A percentile compares a stretch with the other conserved stretches of the same genome.
phyloP scores from a whole-genome alignment of 2,113 vertebrate genomes.

The Bos indicus region DNA sequence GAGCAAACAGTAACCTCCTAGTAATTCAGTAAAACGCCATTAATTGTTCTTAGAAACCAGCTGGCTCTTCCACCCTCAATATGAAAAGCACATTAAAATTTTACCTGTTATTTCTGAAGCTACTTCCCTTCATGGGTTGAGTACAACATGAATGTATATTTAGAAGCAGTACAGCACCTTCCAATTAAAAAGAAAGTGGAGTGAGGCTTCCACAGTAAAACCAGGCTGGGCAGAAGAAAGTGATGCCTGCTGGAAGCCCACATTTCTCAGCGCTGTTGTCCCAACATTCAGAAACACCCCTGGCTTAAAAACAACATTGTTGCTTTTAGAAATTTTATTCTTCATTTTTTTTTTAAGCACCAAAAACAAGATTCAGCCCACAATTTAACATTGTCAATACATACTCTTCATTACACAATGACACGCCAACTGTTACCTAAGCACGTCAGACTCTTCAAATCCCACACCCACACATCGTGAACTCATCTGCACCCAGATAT shows the following conservation, averaged over 20 bases:
- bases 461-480: slow-evolving; percentile 48
- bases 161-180: slow-evolving; percentile 13
- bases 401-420: slow-evolving; percentile 23
- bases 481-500: slow-evolving; percentile 53
- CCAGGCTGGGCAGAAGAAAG: background rate
- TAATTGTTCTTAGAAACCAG: slow-evolving; percentile 34
- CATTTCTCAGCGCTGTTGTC: slow-evolving; percentile 17
- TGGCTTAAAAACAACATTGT: background rate
- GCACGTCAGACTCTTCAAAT: slow-evolving; percentile 42
- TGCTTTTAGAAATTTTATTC: background rate
- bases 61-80: background rate
- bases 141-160: slow-evolving; percentile 13
- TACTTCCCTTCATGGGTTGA: background rate
- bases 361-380: background rate
- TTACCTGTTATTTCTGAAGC: slow-evolving; percentile 17
- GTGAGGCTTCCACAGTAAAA: background rate
- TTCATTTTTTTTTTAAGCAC: background rate
- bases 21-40: background rate
- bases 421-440: slow-evolving; percentile 61
- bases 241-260: background rate
- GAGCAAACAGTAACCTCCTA: background rate
- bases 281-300: slow-evolving; percentile 43
- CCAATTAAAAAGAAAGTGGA: background rate
- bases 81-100: slow-evolving; percentile 20
- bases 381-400: slow-evolving; percentile 55